phyloP scores from a whole-genome alignment of 2,888 invertebrate genomes.

The Philaethria dido region DNA sequence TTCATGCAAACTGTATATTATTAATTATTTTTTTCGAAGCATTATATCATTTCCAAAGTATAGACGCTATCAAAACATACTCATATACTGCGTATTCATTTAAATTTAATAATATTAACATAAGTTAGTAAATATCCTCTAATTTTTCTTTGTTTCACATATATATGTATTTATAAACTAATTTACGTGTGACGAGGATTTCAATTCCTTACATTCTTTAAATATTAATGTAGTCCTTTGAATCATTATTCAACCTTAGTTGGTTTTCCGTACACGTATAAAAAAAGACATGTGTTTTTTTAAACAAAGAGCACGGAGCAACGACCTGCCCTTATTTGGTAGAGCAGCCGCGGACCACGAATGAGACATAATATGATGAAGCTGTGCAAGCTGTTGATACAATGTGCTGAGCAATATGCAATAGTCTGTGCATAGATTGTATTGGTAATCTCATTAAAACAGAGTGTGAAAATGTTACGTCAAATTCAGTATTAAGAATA shows the following conservation, averaged over 20 bases:
- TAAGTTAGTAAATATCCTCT: slow-evolving; percentile 14
- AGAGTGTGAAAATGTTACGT: too few species aligned
- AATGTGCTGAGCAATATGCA: slow-evolving; percentile 16
- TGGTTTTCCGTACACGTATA: slow-evolving; percentile 69
- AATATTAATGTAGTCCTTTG: slow-evolving; percentile 54
- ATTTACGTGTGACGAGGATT: slow-evolving; percentile 49
- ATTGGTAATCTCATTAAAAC: too few species aligned
- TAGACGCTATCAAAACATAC: slow-evolving; percentile 6
- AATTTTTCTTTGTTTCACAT: slow-evolving; percentile 38
- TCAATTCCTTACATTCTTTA: slow-evolving; percentile 54
- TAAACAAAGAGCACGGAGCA: slow-evolving; percentile 75
- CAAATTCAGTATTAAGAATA: too few species aligned
- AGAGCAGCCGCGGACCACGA: slow-evolving; percentile 57
- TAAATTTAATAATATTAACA: not conserved
- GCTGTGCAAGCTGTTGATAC: slow-evolving; percentile 38
- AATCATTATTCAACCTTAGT: slow-evolving; percentile 62
- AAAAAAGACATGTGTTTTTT: slow-evolving; percentile 68
- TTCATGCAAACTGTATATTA: slow-evolving; percentile 33
- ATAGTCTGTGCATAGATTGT: not conserved
- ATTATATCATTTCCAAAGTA: slow-evolving; percentile 18
- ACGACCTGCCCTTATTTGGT: slow-evolving; percentile 78
- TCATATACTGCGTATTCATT: slow-evolving; percentile 11
- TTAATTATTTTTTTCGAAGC: slow-evolving; percentile 28
- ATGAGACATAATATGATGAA: slow-evolving; percentile 49
- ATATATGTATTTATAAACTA: slow-evolving; percentile 41